Conservation (phyloP, 2,113 vertebrate genomes). For the Triplophysa dalaica region DNA sequence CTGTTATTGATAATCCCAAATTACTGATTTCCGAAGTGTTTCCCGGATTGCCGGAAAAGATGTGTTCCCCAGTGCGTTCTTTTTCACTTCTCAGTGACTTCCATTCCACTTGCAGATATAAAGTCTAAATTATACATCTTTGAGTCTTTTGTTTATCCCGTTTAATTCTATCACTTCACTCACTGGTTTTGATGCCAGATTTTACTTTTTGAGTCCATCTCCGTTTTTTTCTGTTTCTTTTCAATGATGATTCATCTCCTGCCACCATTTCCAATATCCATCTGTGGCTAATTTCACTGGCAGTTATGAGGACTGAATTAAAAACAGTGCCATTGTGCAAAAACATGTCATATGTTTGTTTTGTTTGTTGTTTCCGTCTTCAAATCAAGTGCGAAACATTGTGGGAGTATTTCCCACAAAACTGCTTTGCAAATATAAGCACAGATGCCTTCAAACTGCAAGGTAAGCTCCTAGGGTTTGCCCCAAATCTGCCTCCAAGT, state of each 20-base stretch:
- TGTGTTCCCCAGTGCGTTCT: too few species aligned
- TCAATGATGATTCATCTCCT: not conserved
- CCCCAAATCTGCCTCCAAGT: slow-evolving; percentile 54
- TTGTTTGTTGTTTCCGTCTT: not conserved
- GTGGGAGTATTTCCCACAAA: slow-evolving; percentile 41
- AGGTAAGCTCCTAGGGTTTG: slow-evolving; percentile 46
- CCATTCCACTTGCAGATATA: not conserved
- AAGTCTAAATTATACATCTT: not conserved
- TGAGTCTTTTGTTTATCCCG: too few species aligned
- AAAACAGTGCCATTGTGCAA: not conserved
- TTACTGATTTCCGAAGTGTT: too few species aligned
- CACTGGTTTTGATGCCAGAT: not conserved
- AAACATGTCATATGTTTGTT: not conserved
- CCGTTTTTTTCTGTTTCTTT: not conserved
- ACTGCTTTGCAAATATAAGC: slow-evolving; percentile 54
- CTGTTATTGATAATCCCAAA: not conserved
- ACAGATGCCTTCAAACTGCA: slow-evolving; percentile 52
- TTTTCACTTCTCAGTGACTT: not conserved
- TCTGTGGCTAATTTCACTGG: not conserved
- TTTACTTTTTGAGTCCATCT: not conserved
- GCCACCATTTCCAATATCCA: not conserved
- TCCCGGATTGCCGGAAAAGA: too few species aligned
- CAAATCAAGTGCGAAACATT: slow-evolving; percentile 17
- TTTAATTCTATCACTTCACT: not conserved
- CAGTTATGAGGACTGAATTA: not conserved